Evolutionary conservation across 92 coral and sea anemone species (phyloP).

Genomic region (Blastomussa wellsi): DNA sequence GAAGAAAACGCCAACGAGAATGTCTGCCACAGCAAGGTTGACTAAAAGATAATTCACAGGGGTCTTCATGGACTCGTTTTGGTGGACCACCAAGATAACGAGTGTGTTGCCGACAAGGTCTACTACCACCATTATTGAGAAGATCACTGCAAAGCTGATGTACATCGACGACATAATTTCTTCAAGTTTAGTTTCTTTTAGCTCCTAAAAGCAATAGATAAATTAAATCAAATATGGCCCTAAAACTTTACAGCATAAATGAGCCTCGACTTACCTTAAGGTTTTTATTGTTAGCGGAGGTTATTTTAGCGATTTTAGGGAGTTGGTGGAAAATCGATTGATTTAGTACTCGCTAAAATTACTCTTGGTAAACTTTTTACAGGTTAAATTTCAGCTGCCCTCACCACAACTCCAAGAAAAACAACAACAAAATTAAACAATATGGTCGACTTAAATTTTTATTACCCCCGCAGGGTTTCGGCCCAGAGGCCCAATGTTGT

Average conservation of each 20-base stretch:
- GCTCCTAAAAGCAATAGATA: not conserved
- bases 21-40: constrained; percentile 35
- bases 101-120: constrained; percentile 36
- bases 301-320: no score
- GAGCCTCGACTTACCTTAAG: no score
- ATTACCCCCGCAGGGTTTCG: no score
- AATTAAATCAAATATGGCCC: not conserved
- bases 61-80: constrained; percentile 42
- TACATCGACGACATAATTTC: constrained; percentile 20
- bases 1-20: constrained; percentile 31
- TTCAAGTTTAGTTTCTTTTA: not conserved
- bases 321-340: no score
- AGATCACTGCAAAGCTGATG: constrained; percentile 9
- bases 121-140: constrained; percentile 20
- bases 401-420: no score
- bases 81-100: constrained; percentile 26
- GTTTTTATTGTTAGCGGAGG: no score
- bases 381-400: no score
- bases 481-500: no score
- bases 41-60: constrained; percentile 38
- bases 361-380: no score
- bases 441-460: no score
- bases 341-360: no score
- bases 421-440: no score
- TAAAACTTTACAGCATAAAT: not conserved